A percentile compares a stretch with the other conserved stretches of the same genome.
Evolutionary conservation across 2,113 vertebrate species (phyloP).

Genomic region (Alethe diademata): DNA sequence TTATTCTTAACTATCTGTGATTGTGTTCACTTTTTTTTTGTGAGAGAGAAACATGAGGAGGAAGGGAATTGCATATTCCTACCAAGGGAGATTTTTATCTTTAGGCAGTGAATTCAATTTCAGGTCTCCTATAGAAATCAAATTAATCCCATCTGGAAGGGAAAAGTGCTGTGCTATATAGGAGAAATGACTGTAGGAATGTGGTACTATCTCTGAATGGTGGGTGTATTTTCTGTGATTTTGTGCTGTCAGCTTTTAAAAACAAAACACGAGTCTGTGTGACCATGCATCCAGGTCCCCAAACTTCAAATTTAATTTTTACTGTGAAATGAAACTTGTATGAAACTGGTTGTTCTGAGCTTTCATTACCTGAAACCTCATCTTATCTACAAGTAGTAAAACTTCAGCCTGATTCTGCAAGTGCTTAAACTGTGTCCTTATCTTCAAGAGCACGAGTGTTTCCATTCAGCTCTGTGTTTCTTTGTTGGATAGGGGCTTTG

Average conservation of each 20-base stretch:
- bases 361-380: background rate
- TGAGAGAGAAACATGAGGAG: constrained; percentile 42
- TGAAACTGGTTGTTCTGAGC: background rate
- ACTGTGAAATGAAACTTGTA: background rate
- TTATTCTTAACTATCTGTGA: background rate
- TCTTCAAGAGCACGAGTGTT: constrained; percentile 21
- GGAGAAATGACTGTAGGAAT: background rate
- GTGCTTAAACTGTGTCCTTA: constrained; percentile 16
- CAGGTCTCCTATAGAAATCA: constrained; percentile 47
- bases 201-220: background rate
- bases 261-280: background rate
- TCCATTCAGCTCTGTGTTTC: constrained; percentile 29
- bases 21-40: background rate
- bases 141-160: constrained; percentile 66
- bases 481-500: constrained; percentile 48
- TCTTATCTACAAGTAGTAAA: constrained; percentile 28
- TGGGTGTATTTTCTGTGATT: background rate
- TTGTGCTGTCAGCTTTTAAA: constrained; percentile 26
- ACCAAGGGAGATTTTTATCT: constrained; percentile 68
- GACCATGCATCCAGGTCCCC: background rate
- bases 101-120: constrained; percentile 60
- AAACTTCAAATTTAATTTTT: constrained; percentile 1
- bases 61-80: constrained; percentile 48
- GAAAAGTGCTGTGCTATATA: background rate
- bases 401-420: constrained; percentile 13